phyloP scores from a whole-genome alignment of 2,888 invertebrate species.

The Pterobdella sp. region DNA sequence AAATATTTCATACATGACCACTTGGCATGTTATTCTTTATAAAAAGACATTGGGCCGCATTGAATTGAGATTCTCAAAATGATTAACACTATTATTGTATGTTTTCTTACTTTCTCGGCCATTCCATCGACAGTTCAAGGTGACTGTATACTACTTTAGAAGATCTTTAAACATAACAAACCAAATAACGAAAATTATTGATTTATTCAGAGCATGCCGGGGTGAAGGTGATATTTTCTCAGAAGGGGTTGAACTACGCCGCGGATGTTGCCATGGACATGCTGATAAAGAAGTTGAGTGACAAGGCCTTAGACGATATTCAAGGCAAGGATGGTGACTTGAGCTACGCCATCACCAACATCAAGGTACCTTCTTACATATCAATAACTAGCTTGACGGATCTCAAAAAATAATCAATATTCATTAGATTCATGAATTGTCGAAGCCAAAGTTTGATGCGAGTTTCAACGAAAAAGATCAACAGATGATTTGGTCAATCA shows the following conservation, averaged over 20 bases:
- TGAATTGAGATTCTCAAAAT: no score
- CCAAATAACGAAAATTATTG: no score
- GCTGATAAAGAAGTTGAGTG: neutral
- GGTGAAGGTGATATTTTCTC: neutral
- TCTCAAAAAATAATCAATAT: neutral
- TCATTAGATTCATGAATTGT: conserved; percentile 13
- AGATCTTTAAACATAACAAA: no score
- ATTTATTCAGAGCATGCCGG: conserved; percentile 13
- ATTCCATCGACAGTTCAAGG: no score
- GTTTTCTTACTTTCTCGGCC: no score
- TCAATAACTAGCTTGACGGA: neutral
- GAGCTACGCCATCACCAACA: conserved; percentile 14
- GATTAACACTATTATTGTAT: no score
- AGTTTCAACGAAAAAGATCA: neutral
- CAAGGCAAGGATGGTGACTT: conserved; percentile 4
- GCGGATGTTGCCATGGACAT: conserved; percentile 1
- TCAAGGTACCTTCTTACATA: neutral
- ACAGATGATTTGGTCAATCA: conserved; percentile 1
- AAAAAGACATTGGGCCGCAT: no score
- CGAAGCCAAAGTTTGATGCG: neutral
- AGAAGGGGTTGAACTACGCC: conserved; percentile 22
- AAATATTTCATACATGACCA: no score
- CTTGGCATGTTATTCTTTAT: no score
- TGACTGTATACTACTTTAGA: no score
- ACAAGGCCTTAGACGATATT: neutral